phyloP scores from a whole-genome alignment of 2,797 vertebrate species.

The Coendou prehensilis region DNA sequence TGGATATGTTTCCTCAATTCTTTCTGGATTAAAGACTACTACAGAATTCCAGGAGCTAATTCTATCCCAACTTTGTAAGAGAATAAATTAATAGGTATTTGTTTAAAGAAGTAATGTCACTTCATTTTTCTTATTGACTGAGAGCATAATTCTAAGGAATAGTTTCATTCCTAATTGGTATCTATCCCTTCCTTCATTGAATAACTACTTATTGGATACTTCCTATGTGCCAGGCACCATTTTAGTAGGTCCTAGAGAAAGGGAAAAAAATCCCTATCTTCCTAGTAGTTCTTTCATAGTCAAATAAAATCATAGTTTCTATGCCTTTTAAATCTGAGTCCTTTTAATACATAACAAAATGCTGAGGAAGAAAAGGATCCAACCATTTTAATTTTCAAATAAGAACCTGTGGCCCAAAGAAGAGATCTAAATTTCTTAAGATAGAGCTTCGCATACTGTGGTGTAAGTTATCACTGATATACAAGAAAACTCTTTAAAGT shows the following conservation, averaged over 20 bases:
- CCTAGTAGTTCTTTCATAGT: not conserved
- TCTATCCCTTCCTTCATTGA: not conserved
- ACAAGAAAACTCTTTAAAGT: not conserved
- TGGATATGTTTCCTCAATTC: constrained; percentile 27
- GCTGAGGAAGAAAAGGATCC: not conserved
- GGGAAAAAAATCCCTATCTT: not conserved
- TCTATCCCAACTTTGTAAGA: constrained; percentile 6
- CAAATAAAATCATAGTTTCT: constrained; percentile 14
- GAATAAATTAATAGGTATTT: not conserved
- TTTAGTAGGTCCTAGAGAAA: not conserved
- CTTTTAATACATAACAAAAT: constrained; percentile 43
- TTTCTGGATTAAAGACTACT: constrained; percentile 39
- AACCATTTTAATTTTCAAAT: constrained; percentile 25
- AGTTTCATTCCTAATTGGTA: constrained; percentile 36
- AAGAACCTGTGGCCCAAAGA: not conserved
- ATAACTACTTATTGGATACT: not conserved
- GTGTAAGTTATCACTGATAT: not conserved
- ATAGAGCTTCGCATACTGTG: not conserved
- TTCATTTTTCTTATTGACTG: constrained; percentile 46
- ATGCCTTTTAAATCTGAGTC: constrained; percentile 1
- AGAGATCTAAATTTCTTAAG: constrained; percentile 24
- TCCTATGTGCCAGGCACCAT: not conserved
- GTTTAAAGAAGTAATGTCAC: constrained; percentile 4
- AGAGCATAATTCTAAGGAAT: constrained; percentile 47
- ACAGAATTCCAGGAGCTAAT: not conserved